A percentile compares a stretch with the other conserved stretches of the same genome.
Conservation (phyloP, 2,797 vertebrate species). For the Myiothlypis chrysogaster region DNA sequence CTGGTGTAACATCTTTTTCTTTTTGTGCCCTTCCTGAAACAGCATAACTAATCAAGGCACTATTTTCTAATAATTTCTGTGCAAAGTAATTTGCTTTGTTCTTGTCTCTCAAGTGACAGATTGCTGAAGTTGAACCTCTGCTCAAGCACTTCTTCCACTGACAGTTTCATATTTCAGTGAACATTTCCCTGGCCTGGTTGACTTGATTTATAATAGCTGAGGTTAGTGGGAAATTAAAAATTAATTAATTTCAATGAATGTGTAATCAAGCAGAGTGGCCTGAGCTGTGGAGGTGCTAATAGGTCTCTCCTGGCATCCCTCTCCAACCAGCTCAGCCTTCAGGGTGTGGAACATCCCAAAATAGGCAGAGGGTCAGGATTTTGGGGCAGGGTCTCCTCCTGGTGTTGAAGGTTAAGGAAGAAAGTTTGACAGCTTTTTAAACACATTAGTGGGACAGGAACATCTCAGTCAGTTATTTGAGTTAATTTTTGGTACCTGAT, state of each 20-base stretch:
- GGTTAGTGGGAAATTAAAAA: constrained; percentile 76
- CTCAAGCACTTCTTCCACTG: constrained; percentile 26
- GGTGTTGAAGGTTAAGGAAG: background rate
- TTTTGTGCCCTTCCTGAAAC: constrained; percentile 36
- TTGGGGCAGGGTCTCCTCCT: background rate
- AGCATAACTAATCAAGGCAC: constrained; percentile 62
- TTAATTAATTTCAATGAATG: constrained; percentile 78
- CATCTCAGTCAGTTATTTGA: background rate
- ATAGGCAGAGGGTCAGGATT: background rate
- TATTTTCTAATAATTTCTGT: constrained; percentile 62
- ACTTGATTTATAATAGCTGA: constrained; percentile 76
- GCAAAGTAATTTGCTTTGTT: constrained; percentile 62
- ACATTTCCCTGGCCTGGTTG: constrained; percentile 26
- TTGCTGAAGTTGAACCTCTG: constrained; percentile 56
- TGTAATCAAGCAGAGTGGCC: constrained; percentile 64
- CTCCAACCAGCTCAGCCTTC: constrained; percentile 51
- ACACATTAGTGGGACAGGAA: background rate
- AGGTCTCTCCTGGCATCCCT: constrained; percentile 43
- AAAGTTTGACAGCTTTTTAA: background rate
- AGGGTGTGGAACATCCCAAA: background rate
- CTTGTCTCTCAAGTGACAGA: constrained; percentile 65
- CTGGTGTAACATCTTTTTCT: background rate
- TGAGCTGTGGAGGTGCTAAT: constrained; percentile 65
- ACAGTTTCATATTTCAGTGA: constrained; percentile 61
- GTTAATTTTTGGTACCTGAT: background rate